phyloP scores from a whole-genome alignment of 2,888 invertebrate genomes.

The Uloborus plumipes region DNA sequence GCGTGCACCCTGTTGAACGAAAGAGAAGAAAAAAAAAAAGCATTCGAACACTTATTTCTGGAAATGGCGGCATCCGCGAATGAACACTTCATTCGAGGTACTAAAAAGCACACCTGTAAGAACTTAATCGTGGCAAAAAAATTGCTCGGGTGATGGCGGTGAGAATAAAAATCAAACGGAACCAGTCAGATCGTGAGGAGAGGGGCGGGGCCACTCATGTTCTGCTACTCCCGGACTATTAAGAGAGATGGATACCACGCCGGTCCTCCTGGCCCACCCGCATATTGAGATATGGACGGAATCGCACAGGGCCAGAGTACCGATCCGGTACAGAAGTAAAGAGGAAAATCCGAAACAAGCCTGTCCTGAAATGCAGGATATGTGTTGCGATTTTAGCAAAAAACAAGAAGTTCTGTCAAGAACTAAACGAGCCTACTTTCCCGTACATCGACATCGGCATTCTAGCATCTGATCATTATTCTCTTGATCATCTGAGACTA shows the following conservation, averaged over 20 bases:
- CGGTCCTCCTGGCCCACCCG: conserved; percentile 34
- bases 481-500: too few species aligned
- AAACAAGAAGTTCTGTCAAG: too few species aligned
- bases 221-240: conserved; percentile 58
- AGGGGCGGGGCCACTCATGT: conserved; percentile 53
- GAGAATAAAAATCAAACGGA: conserved; percentile 6
- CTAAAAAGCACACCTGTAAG: conserved; percentile 54
- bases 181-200: conserved; percentile 30
- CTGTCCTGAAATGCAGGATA: too few species aligned
- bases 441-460: too few species aligned
- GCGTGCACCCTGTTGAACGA: conserved; percentile 9
- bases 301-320: too few species aligned
- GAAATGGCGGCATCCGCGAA: conserved; percentile 39
- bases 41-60: conserved; percentile 17
- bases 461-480: too few species aligned
- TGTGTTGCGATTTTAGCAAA: too few species aligned
- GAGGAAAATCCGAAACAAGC: too few species aligned
- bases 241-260: conserved; percentile 35
- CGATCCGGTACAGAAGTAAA: too few species aligned
- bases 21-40: conserved; percentile 13
- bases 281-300: not conserved
- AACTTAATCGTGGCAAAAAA: conserved; percentile 52
- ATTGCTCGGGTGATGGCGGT: not conserved
- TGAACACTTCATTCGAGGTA: conserved; percentile 49
- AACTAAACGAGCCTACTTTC: too few species aligned